Evolutionary conservation across 2,888 invertebrate species (phyloP).

Genomic region (Pyrocoelia pectoralis): DNA sequence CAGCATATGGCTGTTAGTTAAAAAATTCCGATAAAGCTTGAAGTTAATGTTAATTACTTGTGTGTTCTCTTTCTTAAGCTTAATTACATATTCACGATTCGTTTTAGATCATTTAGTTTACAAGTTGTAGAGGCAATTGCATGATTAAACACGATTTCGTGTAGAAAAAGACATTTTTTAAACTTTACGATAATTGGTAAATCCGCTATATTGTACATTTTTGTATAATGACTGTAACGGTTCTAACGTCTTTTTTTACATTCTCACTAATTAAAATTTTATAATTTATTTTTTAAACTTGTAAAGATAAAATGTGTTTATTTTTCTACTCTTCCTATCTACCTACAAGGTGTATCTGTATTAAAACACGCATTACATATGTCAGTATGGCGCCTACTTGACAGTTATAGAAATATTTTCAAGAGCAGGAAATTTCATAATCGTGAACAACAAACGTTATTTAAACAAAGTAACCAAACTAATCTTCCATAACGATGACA

Average conservation of each 20-base stretch:
- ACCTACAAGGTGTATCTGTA: too few relatives aligned
- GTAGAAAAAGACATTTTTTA: neutral
- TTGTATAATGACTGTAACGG: neutral
- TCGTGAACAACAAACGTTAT: too few relatives aligned
- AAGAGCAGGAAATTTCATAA: too few relatives aligned
- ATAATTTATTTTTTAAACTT: neutral
- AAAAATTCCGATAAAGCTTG: neutral
- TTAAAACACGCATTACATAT: too few relatives aligned
- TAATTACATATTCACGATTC: neutral
- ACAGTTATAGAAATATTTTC: too few relatives aligned
- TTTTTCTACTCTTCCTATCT: too few relatives aligned
- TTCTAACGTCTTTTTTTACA: neutral
- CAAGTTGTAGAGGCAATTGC: neutral
- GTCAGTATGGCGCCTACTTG: too few relatives aligned
- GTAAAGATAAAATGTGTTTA: too few relatives aligned
- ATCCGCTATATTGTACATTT: neutral
- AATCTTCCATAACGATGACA: too few relatives aligned
- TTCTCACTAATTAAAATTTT: constrained; percentile 5
- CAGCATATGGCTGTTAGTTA: constrained; percentile 1
- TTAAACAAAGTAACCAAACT: too few relatives aligned
- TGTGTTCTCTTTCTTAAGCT: neutral
- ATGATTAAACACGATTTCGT: neutral
- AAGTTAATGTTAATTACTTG: neutral
- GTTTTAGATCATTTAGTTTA: neutral
- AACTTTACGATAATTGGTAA: neutral